Percentiles rank a stretch among this genome's conserved stretches.
Evolutionary conservation across 2,888 invertebrate species (phyloP).

Genomic region (Apodemia duryi): DNA sequence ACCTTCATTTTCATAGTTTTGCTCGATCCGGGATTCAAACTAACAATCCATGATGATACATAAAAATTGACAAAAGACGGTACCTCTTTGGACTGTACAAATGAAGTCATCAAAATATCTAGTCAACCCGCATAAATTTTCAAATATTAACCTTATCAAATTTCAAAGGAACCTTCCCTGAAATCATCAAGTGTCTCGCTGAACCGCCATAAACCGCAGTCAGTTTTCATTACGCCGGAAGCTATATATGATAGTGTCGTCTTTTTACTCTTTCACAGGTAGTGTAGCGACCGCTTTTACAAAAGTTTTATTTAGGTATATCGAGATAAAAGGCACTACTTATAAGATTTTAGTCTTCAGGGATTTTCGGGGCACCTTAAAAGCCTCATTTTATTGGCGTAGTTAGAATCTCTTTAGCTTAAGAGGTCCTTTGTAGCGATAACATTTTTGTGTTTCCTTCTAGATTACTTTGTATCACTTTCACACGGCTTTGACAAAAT

Average conservation of each 20-base stretch:
- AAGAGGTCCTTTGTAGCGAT: background rate
- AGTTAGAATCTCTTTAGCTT: constrained; percentile 1
- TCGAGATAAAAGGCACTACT: constrained; percentile 4
- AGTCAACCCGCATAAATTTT: no score
- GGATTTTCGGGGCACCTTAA: background rate
- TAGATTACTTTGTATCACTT: background rate
- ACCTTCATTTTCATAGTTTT: no score
- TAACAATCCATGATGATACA: no score
- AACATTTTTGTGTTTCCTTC: constrained; percentile 1
- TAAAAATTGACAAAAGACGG: no score
- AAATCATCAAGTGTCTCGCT: background rate
- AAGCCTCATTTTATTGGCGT: constrained; percentile 2
- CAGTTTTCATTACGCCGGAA: constrained; percentile 1
- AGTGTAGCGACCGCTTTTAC: constrained; percentile 28
- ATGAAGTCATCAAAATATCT: no score
- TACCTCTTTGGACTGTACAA: no score
- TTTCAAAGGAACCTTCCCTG: background rate
- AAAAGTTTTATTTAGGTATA: constrained; percentile 18
- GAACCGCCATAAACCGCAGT: background rate
- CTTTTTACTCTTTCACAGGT: constrained; percentile 30
- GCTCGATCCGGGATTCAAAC: no score
- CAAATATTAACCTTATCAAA: no score
- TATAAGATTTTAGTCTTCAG: background rate
- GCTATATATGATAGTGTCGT: constrained; percentile 13
- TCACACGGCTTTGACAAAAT: no score